Evolutionary conservation across 2,797 vertebrate genomes (phyloP).

Genomic region (Chelon labrosus): DNA sequence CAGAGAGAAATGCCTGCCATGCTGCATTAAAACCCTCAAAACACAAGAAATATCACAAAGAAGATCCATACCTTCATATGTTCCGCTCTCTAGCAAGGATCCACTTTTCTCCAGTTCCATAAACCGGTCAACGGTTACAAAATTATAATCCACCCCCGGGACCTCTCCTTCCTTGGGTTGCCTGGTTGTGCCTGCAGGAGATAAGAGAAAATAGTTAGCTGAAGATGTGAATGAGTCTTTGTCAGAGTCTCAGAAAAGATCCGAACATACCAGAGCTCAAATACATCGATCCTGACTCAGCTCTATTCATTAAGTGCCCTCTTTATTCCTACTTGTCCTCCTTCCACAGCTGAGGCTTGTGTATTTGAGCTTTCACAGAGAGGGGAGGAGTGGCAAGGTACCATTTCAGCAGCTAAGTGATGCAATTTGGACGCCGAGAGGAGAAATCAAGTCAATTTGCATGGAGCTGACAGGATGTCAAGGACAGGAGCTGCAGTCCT

Average conservation of each 20-base stretch:
- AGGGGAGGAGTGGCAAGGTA: slow-evolving; percentile 28
- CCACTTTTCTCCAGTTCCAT: slow-evolving; percentile 99
- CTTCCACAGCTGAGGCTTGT: slow-evolving; percentile 26
- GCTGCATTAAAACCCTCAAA: slow-evolving; percentile 4
- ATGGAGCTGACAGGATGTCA: slow-evolving; percentile 53
- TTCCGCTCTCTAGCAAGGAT: slow-evolving; percentile 97
- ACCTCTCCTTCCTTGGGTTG: slow-evolving; percentile 99
- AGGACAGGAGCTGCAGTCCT: slow-evolving; percentile 35
- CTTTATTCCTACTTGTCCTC: slow-evolving; percentile 28
- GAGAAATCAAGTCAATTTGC: slow-evolving; percentile 69
- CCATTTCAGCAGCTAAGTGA: slow-evolving; percentile 67
- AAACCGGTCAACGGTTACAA: slow-evolving; percentile 96
- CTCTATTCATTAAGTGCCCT: slow-evolving; percentile 34
- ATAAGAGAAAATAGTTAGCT: slow-evolving; percentile 51
- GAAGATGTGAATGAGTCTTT: slow-evolving; percentile 22
- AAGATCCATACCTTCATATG: slow-evolving; percentile 95
- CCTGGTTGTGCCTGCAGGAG: slow-evolving; percentile 93
- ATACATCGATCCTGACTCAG: slow-evolving; percentile 37
- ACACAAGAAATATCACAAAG: slow-evolving; percentile 33
- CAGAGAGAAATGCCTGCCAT: not conserved
- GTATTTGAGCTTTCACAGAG: slow-evolving; percentile 35
- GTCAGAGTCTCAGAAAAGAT: slow-evolving; percentile 38
- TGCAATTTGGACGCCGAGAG: slow-evolving; percentile 70
- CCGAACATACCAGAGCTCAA: slow-evolving; percentile 25
- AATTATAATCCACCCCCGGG: slow-evolving; percentile 99